Evolutionary conservation across 2,888 invertebrate species (phyloP), one percentile per base, ranked within the genome.

Genomic region (Acanthopleura granulata): DNA sequence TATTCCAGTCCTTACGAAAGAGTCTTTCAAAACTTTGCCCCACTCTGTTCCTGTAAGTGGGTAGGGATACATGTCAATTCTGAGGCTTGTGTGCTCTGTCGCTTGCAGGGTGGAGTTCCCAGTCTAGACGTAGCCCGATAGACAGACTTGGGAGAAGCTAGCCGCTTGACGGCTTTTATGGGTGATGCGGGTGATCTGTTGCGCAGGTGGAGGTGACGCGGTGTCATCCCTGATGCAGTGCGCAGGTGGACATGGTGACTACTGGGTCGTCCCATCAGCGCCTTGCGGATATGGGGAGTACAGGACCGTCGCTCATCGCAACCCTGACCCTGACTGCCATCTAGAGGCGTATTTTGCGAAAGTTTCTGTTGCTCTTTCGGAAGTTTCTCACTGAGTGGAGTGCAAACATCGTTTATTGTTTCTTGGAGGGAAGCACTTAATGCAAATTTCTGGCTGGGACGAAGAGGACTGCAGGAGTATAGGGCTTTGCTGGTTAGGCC

Each of bases 111-210:
- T 50, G 72, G 18, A 9, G 57, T 57, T 57, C n/a, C 57, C 22
- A 3, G 74, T 22, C 76, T 51, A 14, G 72, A 70, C 15, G 78
- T 73, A 16, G 74, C 76, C 71, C 76, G 22, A 61, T 70, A 72
- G 6, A 82, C 79, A 16, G 82, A 82, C 0, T 77, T 81, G 14
- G 86, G 84, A n/a, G 83, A 81, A 61, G 79, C 78, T 22, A 87
- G 82, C 72, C 87, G 80, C 75, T 87, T 88, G 25, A 86, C 81
- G 14, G 85, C 84, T 74, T 87, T 87, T 12, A 84, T 75, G 0
- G 87, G 86, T 14, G 85, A 84, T 3, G 75, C 74, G 27, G 76
- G 76, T 6, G 79, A 76, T 1, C n/a, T 16, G 3, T 49, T 49
- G 16, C 62, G 74, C 61, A 78, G 80, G 14, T 82, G 66, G 0